phyloP scores from a whole-genome alignment of 1,140 invertebrate species.

The Augochlora pura region DNA sequence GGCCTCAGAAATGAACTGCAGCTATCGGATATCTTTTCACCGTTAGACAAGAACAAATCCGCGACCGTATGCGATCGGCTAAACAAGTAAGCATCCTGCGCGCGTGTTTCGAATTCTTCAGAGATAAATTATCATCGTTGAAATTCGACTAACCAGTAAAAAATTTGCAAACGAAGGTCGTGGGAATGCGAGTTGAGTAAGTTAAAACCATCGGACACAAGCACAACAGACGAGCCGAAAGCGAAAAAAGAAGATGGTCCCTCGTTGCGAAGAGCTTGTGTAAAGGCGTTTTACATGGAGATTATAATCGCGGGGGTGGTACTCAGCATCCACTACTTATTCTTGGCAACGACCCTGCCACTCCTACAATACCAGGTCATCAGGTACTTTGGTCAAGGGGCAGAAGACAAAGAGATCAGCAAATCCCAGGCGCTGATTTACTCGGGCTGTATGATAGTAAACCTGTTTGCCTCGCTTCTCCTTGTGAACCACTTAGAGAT shows the following conservation, averaged over 20 bases:
- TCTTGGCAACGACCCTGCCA: background rate
- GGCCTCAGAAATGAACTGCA: background rate
- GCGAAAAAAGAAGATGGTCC: background rate
- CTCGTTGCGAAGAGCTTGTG: background rate
- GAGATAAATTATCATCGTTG: no score
- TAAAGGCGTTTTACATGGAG: background rate
- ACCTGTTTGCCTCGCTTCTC: constrained; percentile 68
- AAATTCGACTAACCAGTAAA: background rate
- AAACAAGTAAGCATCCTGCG: background rate
- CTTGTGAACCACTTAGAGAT: constrained; percentile 78
- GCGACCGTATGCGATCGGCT: background rate
- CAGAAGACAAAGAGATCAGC: constrained; percentile 47
- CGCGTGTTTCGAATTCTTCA: no score
- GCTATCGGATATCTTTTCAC: background rate
- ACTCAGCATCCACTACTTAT: background rate
- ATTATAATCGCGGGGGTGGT: background rate
- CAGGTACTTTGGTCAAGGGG: background rate
- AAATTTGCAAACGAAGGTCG: background rate
- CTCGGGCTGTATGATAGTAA: constrained; percentile 69
- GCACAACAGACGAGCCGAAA: background rate
- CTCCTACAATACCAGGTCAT: background rate
- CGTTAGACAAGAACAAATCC: background rate
- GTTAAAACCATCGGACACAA: no score
- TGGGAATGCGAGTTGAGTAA: background rate
- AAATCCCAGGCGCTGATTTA: constrained; percentile 71